These are phyloP conservation scores for Drosophila phalerata DNA, from an alignment of 2,888 invertebrate species.

Conservation along the genomic window DNA sequence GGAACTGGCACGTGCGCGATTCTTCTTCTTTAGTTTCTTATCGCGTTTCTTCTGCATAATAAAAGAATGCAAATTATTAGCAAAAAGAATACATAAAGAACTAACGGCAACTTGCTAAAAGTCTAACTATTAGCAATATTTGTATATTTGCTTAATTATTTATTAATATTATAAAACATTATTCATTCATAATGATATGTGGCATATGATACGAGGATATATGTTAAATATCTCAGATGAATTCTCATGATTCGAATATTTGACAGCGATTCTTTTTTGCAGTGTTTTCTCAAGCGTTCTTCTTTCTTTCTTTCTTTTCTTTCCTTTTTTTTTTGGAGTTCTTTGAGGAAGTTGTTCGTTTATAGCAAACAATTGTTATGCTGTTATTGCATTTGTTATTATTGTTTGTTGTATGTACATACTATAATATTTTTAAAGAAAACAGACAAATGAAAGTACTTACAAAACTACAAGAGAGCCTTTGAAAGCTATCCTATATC, in stretches of 20 bases:
- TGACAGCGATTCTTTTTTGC: slow-evolving; percentile 37
- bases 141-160: slow-evolving; percentile 9
- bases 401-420: slow-evolving; percentile 15
- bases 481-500: slow-evolving; percentile 86
- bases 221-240: slow-evolving; percentile 24
- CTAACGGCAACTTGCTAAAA: slow-evolving; percentile 48
- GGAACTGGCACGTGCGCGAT: slow-evolving; percentile 84
- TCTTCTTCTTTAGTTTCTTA: slow-evolving; percentile 87
- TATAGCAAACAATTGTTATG: neutral
- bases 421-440: slow-evolving; percentile 68
- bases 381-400: neutral
- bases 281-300: slow-evolving; percentile 27
- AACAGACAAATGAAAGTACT: slow-evolving; percentile 85
- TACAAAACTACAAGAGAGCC: slow-evolving; percentile 86
- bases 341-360: slow-evolving; percentile 11
- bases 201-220: slow-evolving; percentile 38
- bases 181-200: slow-evolving; percentile 49
- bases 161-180: slow-evolving; percentile 33
- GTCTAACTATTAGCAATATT: slow-evolving; percentile 65
- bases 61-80: slow-evolving; percentile 50
- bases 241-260: slow-evolving; percentile 16
- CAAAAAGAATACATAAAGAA: neutral
- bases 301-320: neutral
- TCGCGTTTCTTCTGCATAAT: slow-evolving; percentile 87
- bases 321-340: neutral